Conservation (phyloP, 2,888 invertebrate species). For the Ormyrus nitidulus region DNA sequence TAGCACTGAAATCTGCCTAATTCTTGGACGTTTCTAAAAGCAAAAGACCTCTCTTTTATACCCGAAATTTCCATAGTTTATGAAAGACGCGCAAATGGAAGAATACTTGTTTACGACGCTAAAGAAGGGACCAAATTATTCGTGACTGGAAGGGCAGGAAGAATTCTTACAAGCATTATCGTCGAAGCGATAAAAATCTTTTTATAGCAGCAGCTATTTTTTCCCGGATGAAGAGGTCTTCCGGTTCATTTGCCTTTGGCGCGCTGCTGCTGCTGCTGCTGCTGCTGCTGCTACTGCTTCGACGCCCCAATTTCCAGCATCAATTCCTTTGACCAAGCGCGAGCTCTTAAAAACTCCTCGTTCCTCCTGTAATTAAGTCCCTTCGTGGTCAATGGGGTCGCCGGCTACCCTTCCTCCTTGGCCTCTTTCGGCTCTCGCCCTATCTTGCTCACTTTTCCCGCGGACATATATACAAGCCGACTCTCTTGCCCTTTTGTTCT, state of each 20-base stretch:
- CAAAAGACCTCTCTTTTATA: neutral
- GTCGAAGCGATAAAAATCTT: conserved; percentile 31
- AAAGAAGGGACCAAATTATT: conserved; percentile 30
- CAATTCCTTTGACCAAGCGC: conserved; percentile 13
- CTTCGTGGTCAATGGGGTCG: conserved; percentile 61
- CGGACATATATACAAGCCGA: neutral
- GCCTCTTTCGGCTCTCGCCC: neutral
- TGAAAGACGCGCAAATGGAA: neutral
- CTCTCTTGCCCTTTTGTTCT: conserved; percentile 33
- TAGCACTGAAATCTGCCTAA: too few relatives aligned
- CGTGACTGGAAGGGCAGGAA: conserved; percentile 2
- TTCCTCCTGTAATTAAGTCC: conserved; percentile 64
- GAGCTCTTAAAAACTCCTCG: conserved; percentile 18
- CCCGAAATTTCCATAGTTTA: conserved; percentile 10
- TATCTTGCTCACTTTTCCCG: neutral
- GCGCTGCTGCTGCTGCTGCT: neutral
- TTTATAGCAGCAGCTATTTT: conserved; percentile 23
- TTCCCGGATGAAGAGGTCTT: conserved; percentile 18
- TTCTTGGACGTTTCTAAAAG: too few relatives aligned
- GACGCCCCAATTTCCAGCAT: conserved; percentile 27
- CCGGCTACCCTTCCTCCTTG: conserved; percentile 5
- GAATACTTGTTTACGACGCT: conserved; percentile 32
- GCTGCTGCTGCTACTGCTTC: neutral
- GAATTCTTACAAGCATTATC: conserved; percentile 17
- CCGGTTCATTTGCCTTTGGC: conserved; percentile 39